Evolutionary conservation across 2,113 vertebrate species (phyloP).

Genomic region (Caloenas nicobarica): DNA sequence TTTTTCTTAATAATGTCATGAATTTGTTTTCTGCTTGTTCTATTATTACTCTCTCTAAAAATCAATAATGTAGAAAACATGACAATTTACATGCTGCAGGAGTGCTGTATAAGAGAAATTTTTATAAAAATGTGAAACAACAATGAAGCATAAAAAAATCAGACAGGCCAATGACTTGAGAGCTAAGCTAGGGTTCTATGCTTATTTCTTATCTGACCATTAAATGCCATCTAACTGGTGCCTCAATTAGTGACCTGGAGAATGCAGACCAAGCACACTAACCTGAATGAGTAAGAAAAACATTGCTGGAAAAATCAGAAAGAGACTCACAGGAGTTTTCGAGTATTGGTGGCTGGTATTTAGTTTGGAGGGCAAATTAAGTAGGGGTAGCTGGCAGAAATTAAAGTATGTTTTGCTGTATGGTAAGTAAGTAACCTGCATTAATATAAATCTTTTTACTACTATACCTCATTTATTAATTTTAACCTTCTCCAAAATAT

Average conservation of each 20-base stretch:
- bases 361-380: background rate
- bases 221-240: background rate
- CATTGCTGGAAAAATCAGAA: background rate
- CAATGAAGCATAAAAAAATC: background rate
- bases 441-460: background rate
- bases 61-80: background rate
- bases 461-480: background rate
- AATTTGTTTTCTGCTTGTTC: background rate
- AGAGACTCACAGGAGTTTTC: background rate
- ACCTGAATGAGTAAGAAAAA: background rate
- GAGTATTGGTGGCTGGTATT: background rate
- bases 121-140: background rate
- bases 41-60: background rate
- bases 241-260: background rate
- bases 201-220: background rate
- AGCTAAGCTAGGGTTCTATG: background rate
- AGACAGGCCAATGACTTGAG: background rate
- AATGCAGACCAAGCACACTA: background rate
- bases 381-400: background rate
- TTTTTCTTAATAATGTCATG: background rate
- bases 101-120: background rate
- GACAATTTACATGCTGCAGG: background rate
- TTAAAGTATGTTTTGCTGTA: background rate
- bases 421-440: rapidly evolving
- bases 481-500: background rate